phyloP scores from a whole-genome alignment of 2,888 invertebrate genomes.

The Mesorhabditis spiculigera region DNA sequence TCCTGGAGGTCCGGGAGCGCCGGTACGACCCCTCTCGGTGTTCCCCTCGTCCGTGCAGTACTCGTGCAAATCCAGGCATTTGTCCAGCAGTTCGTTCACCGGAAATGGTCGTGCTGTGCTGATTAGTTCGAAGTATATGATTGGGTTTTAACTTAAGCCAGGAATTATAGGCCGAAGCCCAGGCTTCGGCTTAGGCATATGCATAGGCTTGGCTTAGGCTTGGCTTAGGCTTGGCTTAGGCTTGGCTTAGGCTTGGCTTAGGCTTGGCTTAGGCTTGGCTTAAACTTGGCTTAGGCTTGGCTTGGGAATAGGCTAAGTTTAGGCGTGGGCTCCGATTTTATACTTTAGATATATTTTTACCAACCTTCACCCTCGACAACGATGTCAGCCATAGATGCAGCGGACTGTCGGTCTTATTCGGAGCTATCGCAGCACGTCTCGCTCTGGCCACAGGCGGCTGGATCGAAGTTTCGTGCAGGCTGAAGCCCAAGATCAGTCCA shows the following conservation, averaged over 20 bases:
- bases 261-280: too few relatives aligned
- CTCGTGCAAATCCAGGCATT: constrained; percentile 52
- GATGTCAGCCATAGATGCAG: constrained; percentile 37
- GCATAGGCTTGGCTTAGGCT: too few relatives aligned
- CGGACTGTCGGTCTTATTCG: neutral
- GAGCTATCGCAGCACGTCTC: neutral
- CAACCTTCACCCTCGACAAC: constrained; percentile 36
- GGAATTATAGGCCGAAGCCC: neutral
- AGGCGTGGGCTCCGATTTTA: too few relatives aligned
- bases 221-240: too few relatives aligned
- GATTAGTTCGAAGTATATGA: neutral
- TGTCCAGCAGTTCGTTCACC: constrained; percentile 51
- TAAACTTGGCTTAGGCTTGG: too few relatives aligned
- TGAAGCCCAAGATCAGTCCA: neutral
- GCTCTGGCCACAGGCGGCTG: neutral
- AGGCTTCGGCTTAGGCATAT: too few relatives aligned
- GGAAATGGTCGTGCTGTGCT: constrained; percentile 11
- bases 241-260: too few relatives aligned
- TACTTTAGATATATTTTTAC: neutral
- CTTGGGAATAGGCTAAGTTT: too few relatives aligned
- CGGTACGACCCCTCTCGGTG: constrained; percentile 23
- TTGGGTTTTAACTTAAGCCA: neutral
- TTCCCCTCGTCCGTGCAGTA: constrained; percentile 50
- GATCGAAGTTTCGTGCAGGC: neutral
- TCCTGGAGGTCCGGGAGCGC: constrained; percentile 35